A percentile compares a stretch with the other conserved stretches of the same genome.
Evolutionary conservation across 2,797 vertebrate species (phyloP).

Genomic region (Pitangus sulphuratus): DNA sequence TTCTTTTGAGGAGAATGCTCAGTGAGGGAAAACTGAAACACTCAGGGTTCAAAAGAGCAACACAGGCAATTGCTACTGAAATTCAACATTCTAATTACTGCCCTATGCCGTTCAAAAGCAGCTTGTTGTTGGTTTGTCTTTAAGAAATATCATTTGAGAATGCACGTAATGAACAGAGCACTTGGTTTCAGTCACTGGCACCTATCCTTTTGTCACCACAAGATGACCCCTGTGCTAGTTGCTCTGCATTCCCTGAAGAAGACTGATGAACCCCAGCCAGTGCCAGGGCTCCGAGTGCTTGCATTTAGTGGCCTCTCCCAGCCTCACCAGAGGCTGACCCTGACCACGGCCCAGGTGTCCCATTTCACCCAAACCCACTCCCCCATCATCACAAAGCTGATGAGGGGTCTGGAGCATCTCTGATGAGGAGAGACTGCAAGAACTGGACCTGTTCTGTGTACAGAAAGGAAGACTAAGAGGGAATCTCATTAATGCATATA

Average conservation of each 20-base stretch:
- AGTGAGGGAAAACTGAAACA: neutral
- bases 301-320: neutral
- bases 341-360: neutral
- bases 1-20: neutral
- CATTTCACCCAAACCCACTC: neutral
- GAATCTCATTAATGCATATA: neutral
- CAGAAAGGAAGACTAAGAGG: neutral
- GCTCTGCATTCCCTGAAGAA: neutral
- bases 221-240: neutral
- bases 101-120: neutral
- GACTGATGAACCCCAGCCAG: neutral
- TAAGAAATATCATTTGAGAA: neutral
- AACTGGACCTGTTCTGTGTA: neutral
- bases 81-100: neutral
- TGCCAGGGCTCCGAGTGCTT: rapidly evolving
- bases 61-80: neutral
- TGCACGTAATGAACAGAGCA: neutral
- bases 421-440: neutral
- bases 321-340: too few species aligned
- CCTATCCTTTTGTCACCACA: neutral
- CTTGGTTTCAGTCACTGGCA: neutral
- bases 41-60: neutral
- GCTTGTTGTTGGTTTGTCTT: neutral
- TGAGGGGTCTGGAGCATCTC: neutral
- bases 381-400: neutral